Base-by-base conservation (phyloP, 2,113 vertebrate genomes). In the Speoplatyrhinus poulsoni region DNA sequence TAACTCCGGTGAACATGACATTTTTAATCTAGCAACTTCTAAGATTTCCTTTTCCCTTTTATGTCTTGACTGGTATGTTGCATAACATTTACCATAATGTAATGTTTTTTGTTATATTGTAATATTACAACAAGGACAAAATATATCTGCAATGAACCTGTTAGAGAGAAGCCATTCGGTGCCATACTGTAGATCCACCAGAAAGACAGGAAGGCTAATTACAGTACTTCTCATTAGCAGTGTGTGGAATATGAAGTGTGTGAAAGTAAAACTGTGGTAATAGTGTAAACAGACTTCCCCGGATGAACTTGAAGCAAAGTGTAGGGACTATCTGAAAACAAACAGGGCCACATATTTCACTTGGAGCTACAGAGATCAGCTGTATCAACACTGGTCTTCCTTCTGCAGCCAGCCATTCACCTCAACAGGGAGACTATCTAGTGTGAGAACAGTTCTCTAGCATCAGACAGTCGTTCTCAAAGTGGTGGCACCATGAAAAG, bases 281-380 rank as follows among this genome's bases (percentile, higher is more conserved):
- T 69, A 84, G 80, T 32, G 60, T 86, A 88, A 88, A 87, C 90
- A 88, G 87, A 90, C 36, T 86, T 85, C 92, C 81, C 87, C 83
- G 92, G 93, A 94, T 88, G 82, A 80, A 91, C 81, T 88, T 90
- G 88, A 87, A 85, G 84, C 86, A 86, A 86, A 89, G 89, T 84
- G 64, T 87, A 78, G 82, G 88, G 79, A 74, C 86, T 87, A 80
- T 92, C 52, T 84, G 79, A 92, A 92, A 91, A 90, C 87, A 92
- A 93, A 91, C 87, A 91, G 76, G 77, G 74, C 88, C 87, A 86
- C 89, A 90, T 92, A 92, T 90, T 88, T 83, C 82, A 75, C 80
- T 86, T 91, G 87, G 87, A 89, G 90, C 86, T 91, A 89, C 89
- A 91, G 83, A 66, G 83, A 90, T 92, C 92, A 92, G 92, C 92